Evolutionary conservation across 2,888 invertebrate species (phyloP), one percentile per base, ranked within the genome.

Genomic region (Apocheima hispidaria): DNA sequence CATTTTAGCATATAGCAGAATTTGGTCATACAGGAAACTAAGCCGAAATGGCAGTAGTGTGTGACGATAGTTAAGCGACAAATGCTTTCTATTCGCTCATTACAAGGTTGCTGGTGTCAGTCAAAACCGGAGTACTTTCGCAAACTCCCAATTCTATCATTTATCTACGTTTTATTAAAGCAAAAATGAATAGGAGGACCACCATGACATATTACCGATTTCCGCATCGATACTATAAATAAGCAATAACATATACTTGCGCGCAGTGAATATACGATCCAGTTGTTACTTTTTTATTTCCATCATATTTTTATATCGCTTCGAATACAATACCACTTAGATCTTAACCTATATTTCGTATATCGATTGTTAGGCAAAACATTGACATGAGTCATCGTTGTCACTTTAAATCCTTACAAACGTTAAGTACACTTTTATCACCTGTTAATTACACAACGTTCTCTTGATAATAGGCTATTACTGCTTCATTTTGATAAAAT

Each of bases 321-420:
- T 77, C 72, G 81, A 83, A 88, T 83, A 87, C 85, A 88, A 87
- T 83, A 86, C 80, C 83, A 83, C 82, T 79, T 75, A 88, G 84
- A 87, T 90, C 84, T 90, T 92, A 92, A 92, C 92, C 92, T 92
- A 90, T 89, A 91, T 92, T 86, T 86, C 83, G 86, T 86, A 84
- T 86, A 92, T 92, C 89, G 90, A 92, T 92, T 92, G 89, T 91
- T 91, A 90, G 89, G 90, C 91, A 91, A 91, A 91, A 90, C 90
- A 91, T 87, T 79, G 70, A 69, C 59, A 83, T 88, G 86, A 87
- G 78, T 88, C 86, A 88, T 82, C 72, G 65, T 79, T 71, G 63
- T 72, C 78, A 83, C 81, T 81, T 76, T 70, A 67, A 68, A 70
- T 71, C 68, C 71, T 82, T 78, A 77, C 68, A 72, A 78, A 74